Percentiles rank a stretch among this genome's conserved stretches.
phyloP scores from a whole-genome alignment of 2,888 invertebrate genomes.

The Thera obeliscata region DNA sequence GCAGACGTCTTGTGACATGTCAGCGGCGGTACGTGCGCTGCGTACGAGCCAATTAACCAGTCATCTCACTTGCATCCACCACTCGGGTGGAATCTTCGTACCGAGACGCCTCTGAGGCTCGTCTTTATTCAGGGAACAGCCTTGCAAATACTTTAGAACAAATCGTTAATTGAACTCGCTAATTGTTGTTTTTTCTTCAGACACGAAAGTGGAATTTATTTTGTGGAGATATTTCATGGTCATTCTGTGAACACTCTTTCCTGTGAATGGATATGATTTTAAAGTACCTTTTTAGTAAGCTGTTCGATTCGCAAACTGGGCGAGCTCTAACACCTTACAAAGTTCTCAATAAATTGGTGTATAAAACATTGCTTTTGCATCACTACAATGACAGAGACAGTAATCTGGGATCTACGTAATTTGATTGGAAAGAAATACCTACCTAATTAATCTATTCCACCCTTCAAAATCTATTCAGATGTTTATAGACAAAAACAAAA shows the following conservation, averaged over 20 bases:
- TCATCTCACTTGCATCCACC: conserved; percentile 66
- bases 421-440: conserved; percentile 11
- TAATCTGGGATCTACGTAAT: neutral
- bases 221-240: conserved; percentile 42
- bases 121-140: conserved; percentile 74
- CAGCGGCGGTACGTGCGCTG: conserved; percentile 76
- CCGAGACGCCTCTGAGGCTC: conserved; percentile 59
- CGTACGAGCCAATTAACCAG: conserved; percentile 80
- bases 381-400: neutral
- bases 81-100: conserved; percentile 60
- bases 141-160: conserved; percentile 68
- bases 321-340: neutral
- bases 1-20: conserved; percentile 83
- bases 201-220: conserved; percentile 50
- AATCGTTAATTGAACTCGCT: conserved; percentile 65
- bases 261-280: conserved; percentile 35
- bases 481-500: conserved; percentile 37
- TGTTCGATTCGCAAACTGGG: neutral
- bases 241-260: conserved; percentile 39
- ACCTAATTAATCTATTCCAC: conserved; percentile 4
- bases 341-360: too few relatives aligned
- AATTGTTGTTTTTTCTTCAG: conserved; percentile 57
- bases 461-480: conserved; percentile 3
- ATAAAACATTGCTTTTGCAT: neutral
- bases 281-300: conserved; percentile 3